These are phyloP conservation scores for Marronus borbonicus DNA, from an alignment of 2,888 invertebrate genomes.

Conservation along the genomic window DNA sequence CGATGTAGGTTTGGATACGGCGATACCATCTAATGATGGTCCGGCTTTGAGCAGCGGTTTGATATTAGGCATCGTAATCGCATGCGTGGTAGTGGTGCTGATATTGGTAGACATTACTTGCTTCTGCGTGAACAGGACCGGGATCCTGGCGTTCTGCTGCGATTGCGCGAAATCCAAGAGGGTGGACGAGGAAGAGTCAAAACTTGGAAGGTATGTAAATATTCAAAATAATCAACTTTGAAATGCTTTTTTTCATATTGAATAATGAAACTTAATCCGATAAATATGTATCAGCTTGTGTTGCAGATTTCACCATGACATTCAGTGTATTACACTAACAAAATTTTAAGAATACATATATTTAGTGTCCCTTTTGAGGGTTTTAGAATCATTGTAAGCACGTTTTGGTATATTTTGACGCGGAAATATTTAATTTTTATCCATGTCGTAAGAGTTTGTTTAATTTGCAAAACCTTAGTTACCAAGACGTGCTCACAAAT, in stretches of 20 bases:
- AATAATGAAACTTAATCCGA: not conserved
- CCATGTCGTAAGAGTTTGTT: too few relatives aligned
- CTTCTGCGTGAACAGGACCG: constrained; percentile 77
- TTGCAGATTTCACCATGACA: not conserved
- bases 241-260: not conserved
- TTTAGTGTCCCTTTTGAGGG: too few relatives aligned
- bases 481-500: too few relatives aligned
- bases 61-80: constrained; percentile 89
- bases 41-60: constrained; percentile 80
- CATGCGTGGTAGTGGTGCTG: constrained; percentile 84
- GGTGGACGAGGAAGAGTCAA: constrained; percentile 85
- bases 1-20: constrained; percentile 61
- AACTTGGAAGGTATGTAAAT: constrained; percentile 83
- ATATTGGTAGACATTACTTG: constrained; percentile 90
- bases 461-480: too few relatives aligned
- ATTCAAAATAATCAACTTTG: constrained; percentile 16
- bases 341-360: too few relatives aligned
- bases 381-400: too few relatives aligned
- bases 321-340: too few relatives aligned
- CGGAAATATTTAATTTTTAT: too few relatives aligned
- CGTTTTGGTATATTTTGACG: too few relatives aligned
- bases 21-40: constrained; percentile 65
- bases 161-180: constrained; percentile 77
- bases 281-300: not conserved
- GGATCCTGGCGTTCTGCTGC: constrained; percentile 80